Percentiles rank a stretch among this genome's conserved stretches.
phyloP scores from a whole-genome alignment of 2,113 vertebrate species.

The Microtus montanus region DNA sequence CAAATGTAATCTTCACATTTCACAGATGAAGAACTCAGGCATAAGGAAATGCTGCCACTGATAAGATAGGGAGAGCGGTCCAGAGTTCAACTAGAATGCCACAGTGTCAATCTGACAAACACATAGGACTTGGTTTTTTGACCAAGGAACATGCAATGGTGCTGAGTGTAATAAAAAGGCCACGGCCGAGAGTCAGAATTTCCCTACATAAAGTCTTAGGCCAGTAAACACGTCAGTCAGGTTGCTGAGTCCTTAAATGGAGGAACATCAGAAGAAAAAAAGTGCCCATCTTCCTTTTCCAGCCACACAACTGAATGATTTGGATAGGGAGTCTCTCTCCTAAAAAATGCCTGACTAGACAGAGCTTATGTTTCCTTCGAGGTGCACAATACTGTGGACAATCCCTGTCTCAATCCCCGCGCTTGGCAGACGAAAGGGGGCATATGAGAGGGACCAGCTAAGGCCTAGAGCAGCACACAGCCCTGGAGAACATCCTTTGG shows the following conservation, averaged over 20 bases:
- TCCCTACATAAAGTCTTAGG: background rate
- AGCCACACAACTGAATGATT: background rate
- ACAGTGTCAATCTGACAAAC: background rate
- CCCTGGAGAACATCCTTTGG: background rate
- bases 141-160: background rate
- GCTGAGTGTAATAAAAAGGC: conserved; percentile 17
- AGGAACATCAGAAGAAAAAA: background rate
- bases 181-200: background rate
- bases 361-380: background rate
- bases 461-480: background rate
- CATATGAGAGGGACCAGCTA: background rate
- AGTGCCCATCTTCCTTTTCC: background rate
- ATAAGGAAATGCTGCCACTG: conserved; percentile 6
- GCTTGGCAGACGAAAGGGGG: background rate
- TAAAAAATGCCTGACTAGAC: background rate
- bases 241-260: background rate
- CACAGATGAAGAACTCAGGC: conserved; percentile 19
- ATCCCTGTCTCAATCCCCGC: background rate
- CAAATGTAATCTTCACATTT: conserved; percentile 36
- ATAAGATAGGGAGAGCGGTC: background rate
- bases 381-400: background rate
- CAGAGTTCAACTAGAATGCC: conserved; percentile 2
- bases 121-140: background rate
- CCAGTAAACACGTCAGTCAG: background rate
- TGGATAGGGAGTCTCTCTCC: background rate